Evolutionary conservation across 2,888 invertebrate species (phyloP).

Genomic region (Ariolimax columbianus): DNA sequence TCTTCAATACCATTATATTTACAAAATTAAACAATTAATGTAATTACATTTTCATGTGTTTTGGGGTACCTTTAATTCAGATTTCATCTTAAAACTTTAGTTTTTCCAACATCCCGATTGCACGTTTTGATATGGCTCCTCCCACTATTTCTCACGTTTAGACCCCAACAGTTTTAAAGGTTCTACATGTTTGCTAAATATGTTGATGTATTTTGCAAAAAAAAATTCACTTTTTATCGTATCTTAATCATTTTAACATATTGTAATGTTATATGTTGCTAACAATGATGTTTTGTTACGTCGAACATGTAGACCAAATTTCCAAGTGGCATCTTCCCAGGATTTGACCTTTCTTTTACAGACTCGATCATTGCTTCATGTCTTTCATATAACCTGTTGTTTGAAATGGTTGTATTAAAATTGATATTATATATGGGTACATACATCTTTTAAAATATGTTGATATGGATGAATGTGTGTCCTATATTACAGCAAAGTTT

Average conservation of each 20-base stretch:
- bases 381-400: no score
- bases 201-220: neutral
- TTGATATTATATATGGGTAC: no score
- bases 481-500: no score
- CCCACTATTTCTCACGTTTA: neutral
- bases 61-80: neutral
- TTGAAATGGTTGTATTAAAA: no score
- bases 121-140: neutral
- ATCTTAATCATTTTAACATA: neutral
- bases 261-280: neutral
- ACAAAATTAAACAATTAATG: neutral
- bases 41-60: neutral
- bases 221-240: neutral
- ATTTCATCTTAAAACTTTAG: neutral
- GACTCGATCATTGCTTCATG: no score
- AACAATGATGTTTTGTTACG: neutral
- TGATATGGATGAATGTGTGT: no score
- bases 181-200: neutral
- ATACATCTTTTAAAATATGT: no score
- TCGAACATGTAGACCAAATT: neutral
- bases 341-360: constrained; percentile 3
- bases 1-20: neutral
- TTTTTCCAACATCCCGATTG: neutral
- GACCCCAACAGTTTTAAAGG: neutral
- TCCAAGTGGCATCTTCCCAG: no score